phyloP scores from a whole-genome alignment of 2,113 vertebrate genomes.

The Formicarius rufipectus region DNA sequence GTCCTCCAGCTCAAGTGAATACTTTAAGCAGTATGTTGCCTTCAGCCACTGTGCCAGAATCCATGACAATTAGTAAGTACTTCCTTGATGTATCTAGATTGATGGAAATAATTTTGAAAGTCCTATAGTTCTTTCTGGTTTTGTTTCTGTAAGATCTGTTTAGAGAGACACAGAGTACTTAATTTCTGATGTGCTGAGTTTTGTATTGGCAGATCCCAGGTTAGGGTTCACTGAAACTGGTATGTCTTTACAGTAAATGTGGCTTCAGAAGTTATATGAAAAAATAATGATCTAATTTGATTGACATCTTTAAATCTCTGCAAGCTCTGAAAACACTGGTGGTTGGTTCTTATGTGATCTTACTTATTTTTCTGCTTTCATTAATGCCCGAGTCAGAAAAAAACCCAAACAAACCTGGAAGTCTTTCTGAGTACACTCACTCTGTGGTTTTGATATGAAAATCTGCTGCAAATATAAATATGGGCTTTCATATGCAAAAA shows the following conservation, averaged over 20 bases:
- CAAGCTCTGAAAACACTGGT: background rate
- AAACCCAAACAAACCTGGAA: background rate
- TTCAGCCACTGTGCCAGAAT: conserved; percentile 82
- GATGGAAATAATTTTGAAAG: background rate
- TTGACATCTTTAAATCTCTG: background rate
- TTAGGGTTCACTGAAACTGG: background rate
- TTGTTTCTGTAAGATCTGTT: background rate
- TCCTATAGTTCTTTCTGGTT: background rate
- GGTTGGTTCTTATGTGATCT: background rate
- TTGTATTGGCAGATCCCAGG: background rate
- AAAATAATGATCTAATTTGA: background rate
- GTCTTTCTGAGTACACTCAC: background rate
- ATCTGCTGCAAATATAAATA: background rate
- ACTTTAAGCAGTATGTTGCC: conserved; percentile 74
- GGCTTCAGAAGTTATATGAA: background rate
- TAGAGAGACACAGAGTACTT: background rate
- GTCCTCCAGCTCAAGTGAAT: conserved; percentile 68
- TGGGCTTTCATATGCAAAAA: background rate
- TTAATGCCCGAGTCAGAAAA: background rate
- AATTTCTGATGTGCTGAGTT: background rate
- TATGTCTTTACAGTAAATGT: background rate
- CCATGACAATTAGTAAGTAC: conserved; percentile 94
- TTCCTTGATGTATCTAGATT: background rate
- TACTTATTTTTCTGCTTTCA: background rate
- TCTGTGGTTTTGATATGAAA: background rate